phyloP scores from a whole-genome alignment of 2,797 vertebrate species.

The Melanotaenia nigrans region DNA sequence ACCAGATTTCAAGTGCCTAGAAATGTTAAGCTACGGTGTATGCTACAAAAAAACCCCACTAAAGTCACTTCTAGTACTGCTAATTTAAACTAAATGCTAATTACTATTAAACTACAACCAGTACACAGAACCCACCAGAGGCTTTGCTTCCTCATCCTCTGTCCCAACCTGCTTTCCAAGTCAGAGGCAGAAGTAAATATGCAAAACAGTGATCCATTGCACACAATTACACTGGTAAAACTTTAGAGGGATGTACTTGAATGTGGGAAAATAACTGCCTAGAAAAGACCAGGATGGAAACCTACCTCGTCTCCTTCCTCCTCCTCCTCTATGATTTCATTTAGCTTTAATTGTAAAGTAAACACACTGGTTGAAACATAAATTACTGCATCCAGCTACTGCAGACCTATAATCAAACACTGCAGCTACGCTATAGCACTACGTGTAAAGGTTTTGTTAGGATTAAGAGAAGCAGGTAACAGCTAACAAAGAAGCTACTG shows the following conservation, averaged over 20 bases:
- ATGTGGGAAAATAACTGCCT: constrained; percentile 7
- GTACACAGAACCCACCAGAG: constrained; percentile 57
- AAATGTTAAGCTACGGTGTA: background rate
- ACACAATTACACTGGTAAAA: constrained; percentile 17
- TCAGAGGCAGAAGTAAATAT: constrained; percentile 27
- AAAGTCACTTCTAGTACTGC: background rate
- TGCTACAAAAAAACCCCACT: background rate
- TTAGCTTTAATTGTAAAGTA: constrained; percentile 68
- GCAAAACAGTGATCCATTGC: constrained; percentile 11
- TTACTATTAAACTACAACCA: constrained; percentile 6
- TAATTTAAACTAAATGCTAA: background rate
- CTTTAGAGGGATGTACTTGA: background rate
- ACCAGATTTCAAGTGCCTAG: background rate
- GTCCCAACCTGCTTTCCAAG: constrained; percentile 46
- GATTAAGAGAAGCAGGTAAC: constrained; percentile 31
- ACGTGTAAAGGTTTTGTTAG: background rate
- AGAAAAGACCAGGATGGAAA: constrained; percentile 18
- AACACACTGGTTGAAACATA: constrained; percentile 57
- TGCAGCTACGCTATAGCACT: constrained; percentile 1
- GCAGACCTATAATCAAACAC: background rate
- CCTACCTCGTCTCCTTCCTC: constrained; percentile 66
- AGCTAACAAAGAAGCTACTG: constrained; percentile 25
- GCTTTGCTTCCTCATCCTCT: constrained; percentile 50
- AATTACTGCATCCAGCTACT: constrained; percentile 3
- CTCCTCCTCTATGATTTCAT: constrained; percentile 64